Percentiles rank a stretch among this genome's conserved stretches.
Conservation (phyloP, 2,888 invertebrate genomes). For the Lithophane ornitopus region DNA sequence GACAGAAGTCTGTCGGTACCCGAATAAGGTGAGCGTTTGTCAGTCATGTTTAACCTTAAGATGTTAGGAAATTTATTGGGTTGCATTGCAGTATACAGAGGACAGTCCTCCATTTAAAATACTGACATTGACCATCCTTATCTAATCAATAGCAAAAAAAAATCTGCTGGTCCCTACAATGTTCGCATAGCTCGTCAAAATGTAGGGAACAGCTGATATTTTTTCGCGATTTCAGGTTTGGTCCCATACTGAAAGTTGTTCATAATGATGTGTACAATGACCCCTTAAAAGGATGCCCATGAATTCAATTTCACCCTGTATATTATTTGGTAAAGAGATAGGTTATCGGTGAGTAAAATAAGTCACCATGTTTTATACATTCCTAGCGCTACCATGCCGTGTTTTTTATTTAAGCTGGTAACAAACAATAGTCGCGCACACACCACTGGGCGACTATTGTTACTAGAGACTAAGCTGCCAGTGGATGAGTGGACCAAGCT, state of each 20-base stretch:
- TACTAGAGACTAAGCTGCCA: neutral
- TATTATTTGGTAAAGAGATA: neutral
- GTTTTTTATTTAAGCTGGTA: neutral
- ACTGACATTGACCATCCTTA: neutral
- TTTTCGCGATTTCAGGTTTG: no score
- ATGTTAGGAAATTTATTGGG: neutral
- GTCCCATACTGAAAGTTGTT: no score
- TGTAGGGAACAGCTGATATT: no score
- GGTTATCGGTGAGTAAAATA: slow-evolving; percentile 5
- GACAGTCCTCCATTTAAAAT: slow-evolving; percentile 3
- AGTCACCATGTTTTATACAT: neutral
- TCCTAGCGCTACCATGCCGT: neutral
- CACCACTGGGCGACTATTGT: neutral
- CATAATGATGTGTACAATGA: no score
- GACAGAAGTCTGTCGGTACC: neutral
- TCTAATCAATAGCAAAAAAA: no score
- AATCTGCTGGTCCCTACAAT: no score
- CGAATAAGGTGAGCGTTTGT: neutral
- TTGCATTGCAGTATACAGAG: neutral
- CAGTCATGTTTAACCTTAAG: neutral
- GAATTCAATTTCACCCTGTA: no score
- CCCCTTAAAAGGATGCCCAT: no score
- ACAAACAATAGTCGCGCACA: neutral
- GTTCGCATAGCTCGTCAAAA: no score
- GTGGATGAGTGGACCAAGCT: neutral